Conservation (phyloP, 2,113 vertebrate species). For the Siniperca knerii region DNA sequence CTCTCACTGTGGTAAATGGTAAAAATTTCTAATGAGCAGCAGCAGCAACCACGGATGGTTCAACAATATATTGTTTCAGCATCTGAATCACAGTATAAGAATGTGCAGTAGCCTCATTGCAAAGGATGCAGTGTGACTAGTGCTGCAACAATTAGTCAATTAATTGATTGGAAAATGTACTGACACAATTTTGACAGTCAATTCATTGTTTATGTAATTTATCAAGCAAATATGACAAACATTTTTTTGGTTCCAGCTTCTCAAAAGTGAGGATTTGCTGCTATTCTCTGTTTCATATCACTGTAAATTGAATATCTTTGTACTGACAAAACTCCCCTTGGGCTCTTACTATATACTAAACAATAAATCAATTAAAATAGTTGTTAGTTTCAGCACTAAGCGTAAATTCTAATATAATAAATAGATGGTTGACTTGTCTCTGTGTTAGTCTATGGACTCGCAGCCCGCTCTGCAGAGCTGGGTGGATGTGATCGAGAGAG, state of each 20-base stretch:
- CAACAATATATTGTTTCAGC: too few species aligned
- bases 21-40: neutral
- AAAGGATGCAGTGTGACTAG: neutral
- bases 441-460: conserved; percentile 76
- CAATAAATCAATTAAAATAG: neutral
- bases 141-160: neutral
- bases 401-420: neutral
- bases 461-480: conserved; percentile 87
- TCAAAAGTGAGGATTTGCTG: neutral
- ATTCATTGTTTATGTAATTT: neutral
- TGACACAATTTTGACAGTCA: neutral
- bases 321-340: neutral
- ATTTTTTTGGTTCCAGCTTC: neutral
- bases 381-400: neutral
- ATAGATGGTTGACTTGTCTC: neutral
- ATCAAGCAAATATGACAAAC: neutral
- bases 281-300: neutral
- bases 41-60: neutral
- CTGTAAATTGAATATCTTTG: neutral
- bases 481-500: conserved; percentile 90
- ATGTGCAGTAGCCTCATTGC: neutral
- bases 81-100: neutral
- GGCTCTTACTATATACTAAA: neutral
- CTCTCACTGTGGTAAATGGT: neutral
- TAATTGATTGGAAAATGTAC: neutral